phyloP scores from a whole-genome alignment of 2,888 invertebrate species.

The Phalera bucephala region DNA sequence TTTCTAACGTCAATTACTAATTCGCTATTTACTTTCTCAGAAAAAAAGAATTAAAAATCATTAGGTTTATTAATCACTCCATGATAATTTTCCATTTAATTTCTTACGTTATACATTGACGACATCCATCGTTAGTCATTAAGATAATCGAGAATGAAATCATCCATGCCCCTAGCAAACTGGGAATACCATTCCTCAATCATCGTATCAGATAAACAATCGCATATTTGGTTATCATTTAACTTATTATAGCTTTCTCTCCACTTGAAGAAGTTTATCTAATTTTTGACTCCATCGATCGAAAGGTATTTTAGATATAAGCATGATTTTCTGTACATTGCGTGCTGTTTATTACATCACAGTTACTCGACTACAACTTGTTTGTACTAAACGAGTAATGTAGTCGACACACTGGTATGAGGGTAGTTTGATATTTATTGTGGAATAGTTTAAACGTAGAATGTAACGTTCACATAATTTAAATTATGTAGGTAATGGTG shows the following conservation, averaged over 20 bases:
- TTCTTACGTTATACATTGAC: not conserved
- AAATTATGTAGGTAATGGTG: constrained; percentile 42
- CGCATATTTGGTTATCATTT: not conserved
- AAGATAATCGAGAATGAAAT: not conserved
- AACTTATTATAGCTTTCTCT: not conserved
- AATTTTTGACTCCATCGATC: constrained; percentile 4
- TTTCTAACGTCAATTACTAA: not conserved
- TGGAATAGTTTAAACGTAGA: constrained; percentile 25
- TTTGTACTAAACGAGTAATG: constrained; percentile 66
- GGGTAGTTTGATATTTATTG: constrained; percentile 21
- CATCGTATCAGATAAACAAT: not conserved
- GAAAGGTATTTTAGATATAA: constrained; percentile 7
- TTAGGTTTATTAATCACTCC: too few relatives aligned
- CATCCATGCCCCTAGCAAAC: too few relatives aligned
- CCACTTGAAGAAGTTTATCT: not conserved
- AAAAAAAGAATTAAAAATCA: too few relatives aligned
- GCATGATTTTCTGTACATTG: constrained; percentile 47
- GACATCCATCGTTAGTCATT: not conserved
- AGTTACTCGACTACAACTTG: constrained; percentile 58
- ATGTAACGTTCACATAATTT: constrained; percentile 31
- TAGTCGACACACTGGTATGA: constrained; percentile 49
- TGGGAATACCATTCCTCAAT: not conserved
- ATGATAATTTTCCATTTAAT: too few relatives aligned
- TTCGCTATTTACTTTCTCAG: too few relatives aligned
- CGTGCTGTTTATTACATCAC: constrained; percentile 31